These are phyloP conservation scores for Amniataba percoides DNA, from an alignment of 2,797 vertebrate species.

Conservation along the genomic window DNA sequence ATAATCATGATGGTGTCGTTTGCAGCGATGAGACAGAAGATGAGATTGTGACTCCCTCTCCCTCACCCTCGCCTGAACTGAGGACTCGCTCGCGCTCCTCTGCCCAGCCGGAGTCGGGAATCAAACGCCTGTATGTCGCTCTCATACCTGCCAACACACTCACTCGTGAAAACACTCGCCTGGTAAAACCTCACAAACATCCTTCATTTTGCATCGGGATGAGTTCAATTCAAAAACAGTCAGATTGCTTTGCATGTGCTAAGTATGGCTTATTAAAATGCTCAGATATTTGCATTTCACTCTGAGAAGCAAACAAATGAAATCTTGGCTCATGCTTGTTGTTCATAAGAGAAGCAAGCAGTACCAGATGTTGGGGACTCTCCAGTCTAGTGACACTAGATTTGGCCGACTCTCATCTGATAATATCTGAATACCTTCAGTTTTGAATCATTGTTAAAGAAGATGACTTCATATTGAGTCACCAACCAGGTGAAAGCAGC, in stretches of 20 bases:
- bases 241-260: slow-evolving; percentile 24
- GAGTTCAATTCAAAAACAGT: not conserved
- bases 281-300: not conserved
- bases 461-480: not conserved
- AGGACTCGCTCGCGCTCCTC: slow-evolving; percentile 82
- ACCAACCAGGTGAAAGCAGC: not conserved
- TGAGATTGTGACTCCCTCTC: slow-evolving; percentile 83
- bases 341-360: not conserved
- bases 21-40: slow-evolving; percentile 93
- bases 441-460: not conserved
- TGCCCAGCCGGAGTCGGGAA: slow-evolving; percentile 93
- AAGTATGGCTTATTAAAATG: not conserved
- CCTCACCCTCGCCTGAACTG: slow-evolving; percentile 84
- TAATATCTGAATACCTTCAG: not conserved
- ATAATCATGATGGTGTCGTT: slow-evolving; percentile 25
- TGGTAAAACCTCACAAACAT: not conserved
- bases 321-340: not conserved
- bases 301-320: not conserved
- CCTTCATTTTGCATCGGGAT: not conserved
- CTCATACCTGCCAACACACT: slow-evolving; percentile 9
- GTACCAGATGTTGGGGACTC: not conserved
- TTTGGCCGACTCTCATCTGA: not conserved
- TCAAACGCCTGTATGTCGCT: slow-evolving; percentile 95
- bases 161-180: slow-evolving; percentile 1
- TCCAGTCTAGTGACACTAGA: not conserved